Evolutionary conservation across 2,888 invertebrate genomes (phyloP).

Genomic region (Fissipunctia ypsillon): DNA sequence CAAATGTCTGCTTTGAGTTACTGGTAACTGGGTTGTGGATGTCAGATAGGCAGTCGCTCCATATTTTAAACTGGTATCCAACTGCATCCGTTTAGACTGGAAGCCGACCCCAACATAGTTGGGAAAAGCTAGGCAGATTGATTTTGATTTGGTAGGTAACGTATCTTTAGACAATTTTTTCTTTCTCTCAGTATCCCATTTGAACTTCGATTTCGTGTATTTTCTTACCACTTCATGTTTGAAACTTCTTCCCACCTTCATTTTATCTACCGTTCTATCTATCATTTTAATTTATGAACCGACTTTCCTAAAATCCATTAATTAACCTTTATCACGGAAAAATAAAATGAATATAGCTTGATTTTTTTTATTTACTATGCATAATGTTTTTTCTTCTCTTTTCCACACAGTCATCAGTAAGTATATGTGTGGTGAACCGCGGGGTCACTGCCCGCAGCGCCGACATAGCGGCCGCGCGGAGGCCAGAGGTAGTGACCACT

Average conservation of each 20-base stretch:
- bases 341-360: neutral
- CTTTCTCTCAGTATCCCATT: neutral
- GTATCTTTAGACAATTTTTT: neutral
- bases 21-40: neutral
- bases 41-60: neutral
- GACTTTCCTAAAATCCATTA: neutral
- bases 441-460: conserved; percentile 91
- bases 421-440: conserved; percentile 92
- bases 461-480: conserved; percentile 91
- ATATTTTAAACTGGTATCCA: neutral
- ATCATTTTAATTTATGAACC: neutral
- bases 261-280: too few species aligned
- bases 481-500: conserved; percentile 95
- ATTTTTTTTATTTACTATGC: neutral
- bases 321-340: neutral
- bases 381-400: neutral
- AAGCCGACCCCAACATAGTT: neutral
- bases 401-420: conserved; percentile 92
- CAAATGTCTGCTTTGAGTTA: too few species aligned
- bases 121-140: neutral
- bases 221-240: neutral
- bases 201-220: neutral
- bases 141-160: neutral
- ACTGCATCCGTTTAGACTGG: neutral
- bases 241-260: neutral